These are phyloP conservation scores for Chamaedrilus cognettii DNA, from an alignment of 2,888 invertebrate species.

Conservation along the genomic window DNA sequence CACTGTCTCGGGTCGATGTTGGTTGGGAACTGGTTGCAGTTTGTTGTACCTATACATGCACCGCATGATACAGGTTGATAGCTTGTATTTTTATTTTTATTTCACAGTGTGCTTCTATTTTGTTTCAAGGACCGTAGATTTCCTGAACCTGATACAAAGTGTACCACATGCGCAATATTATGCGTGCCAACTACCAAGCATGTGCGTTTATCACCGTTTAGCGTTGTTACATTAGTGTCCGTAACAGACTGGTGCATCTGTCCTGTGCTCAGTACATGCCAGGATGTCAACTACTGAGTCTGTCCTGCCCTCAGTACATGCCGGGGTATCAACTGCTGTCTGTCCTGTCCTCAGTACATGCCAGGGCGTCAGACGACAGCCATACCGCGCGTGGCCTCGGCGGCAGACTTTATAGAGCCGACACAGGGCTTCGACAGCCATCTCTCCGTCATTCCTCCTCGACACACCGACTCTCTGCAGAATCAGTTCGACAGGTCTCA, in stretches of 20 bases:
- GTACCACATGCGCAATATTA: too few relatives aligned
- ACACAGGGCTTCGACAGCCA: conserved; percentile 39
- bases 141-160: too few relatives aligned
- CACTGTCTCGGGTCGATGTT: not conserved
- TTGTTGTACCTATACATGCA: not conserved
- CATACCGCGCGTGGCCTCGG: conserved; percentile 36
- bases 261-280: too few relatives aligned
- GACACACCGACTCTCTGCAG: conserved; percentile 33
- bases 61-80: too few relatives aligned
- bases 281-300: too few relatives aligned
- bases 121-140: too few relatives aligned
- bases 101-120: too few relatives aligned
- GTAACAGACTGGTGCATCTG: not conserved
- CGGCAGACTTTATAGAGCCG: conserved; percentile 39
- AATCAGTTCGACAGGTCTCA: conserved; percentile 40
- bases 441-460: conserved; percentile 34
- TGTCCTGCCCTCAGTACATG: not conserved
- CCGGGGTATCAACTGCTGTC: not conserved
- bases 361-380: conserved; percentile 36
- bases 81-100: too few relatives aligned
- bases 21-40: not conserved
- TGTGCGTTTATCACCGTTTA: too few relatives aligned
- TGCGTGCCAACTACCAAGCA: too few relatives aligned
- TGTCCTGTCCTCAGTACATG: conserved; percentile 30
- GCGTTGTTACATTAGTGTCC: too few relatives aligned